Evolutionary conservation across 2,113 vertebrate species (phyloP).

Genomic region (Sturnira hondurensis): DNA sequence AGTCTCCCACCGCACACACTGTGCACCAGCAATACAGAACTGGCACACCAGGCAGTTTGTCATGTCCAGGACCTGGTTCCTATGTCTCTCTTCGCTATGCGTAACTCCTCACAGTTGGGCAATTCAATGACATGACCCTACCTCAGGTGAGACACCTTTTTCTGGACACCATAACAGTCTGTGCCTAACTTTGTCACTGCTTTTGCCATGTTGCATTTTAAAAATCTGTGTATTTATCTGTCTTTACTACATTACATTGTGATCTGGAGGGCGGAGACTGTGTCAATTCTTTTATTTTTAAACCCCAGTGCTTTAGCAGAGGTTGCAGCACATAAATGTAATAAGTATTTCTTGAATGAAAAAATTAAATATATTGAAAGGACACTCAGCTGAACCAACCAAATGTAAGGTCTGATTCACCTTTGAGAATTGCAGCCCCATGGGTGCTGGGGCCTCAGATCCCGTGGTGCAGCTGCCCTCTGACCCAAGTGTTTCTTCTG

Average conservation of each 20-base stretch:
- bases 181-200: neutral
- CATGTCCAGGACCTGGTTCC: neutral
- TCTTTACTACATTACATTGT: neutral
- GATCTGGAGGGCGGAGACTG: neutral
- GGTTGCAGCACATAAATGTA: neutral
- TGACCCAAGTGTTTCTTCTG: neutral
- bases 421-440: neutral
- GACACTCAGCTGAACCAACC: neutral
- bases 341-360: neutral
- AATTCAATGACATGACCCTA: no score
- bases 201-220: neutral
- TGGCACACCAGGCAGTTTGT: neutral
- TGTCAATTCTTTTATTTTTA: neutral
- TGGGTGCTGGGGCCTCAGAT: neutral
- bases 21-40: fast-evolving
- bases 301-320: neutral
- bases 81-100: neutral
- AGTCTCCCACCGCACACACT: neutral
- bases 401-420: neutral
- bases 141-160: neutral
- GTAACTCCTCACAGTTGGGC: neutral
- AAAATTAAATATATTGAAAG: neutral
- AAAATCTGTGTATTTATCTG: neutral
- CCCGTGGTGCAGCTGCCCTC: neutral
- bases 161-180: neutral